These are phyloP conservation scores for Drosophila baimaii DNA, from an alignment of 1,140 invertebrate species.

Conservation along the genomic window DNA sequence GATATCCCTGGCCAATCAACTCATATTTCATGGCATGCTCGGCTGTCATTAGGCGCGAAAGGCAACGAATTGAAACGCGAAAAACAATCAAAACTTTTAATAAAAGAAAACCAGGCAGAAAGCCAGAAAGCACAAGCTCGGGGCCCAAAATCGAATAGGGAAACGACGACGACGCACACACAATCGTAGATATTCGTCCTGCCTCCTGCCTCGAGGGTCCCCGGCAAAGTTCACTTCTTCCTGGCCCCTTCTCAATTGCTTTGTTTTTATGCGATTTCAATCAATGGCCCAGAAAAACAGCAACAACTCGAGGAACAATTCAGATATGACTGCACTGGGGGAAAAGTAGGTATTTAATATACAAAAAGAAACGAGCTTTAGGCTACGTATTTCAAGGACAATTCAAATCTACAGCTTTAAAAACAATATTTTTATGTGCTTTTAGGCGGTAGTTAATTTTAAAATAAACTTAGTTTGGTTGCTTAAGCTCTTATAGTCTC, in stretches of 20 bases:
- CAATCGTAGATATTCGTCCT: constrained; percentile 57
- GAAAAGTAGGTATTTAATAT: too few species aligned
- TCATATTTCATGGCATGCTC: constrained; percentile 78
- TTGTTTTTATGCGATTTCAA: constrained; percentile 80
- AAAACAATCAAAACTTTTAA: constrained; percentile 75
- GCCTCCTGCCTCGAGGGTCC: constrained; percentile 10
- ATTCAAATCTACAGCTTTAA: too few species aligned
- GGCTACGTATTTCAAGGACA: too few species aligned
- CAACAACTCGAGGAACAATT: constrained; percentile 45
- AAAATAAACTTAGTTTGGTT: too few species aligned
- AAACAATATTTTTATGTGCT: too few species aligned
- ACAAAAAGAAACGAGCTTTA: too few species aligned
- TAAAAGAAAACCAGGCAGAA: constrained; percentile 45
- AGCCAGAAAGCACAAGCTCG: constrained; percentile 12
- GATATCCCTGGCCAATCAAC: constrained; percentile 60
- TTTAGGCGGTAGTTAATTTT: too few species aligned
- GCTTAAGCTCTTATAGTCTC: too few species aligned
- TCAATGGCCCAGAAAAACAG: constrained; percentile 49
- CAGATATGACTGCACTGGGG: constrained; percentile 18
- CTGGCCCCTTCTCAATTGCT: constrained; percentile 11
- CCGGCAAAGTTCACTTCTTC: constrained; percentile 3
- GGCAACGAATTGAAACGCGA: constrained; percentile 66
- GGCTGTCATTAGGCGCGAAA: constrained; percentile 68
- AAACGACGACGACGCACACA: constrained; percentile 25
- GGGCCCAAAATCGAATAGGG: constrained; percentile 40